Conservation (phyloP, 2,113 vertebrate species). For the Aythya baeri region DNA sequence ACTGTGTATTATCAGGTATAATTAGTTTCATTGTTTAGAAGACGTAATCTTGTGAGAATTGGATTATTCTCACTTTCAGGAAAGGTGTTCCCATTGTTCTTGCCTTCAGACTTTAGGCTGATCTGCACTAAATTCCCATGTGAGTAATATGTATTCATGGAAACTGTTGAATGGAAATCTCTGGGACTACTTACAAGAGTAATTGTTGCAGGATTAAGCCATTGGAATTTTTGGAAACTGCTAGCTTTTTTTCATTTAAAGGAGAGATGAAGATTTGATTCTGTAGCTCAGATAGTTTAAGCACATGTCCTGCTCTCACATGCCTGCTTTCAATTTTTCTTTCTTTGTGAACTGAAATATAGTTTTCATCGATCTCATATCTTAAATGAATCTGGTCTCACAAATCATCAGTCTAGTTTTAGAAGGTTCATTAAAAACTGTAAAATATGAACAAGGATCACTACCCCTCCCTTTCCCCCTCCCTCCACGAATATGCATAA, state of each 20-base stretch:
- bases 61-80: background rate
- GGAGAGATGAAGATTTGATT: background rate
- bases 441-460: background rate
- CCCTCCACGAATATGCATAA: background rate
- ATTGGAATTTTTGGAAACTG: conserved; percentile 5
- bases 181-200: background rate
- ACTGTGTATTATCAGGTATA: background rate
- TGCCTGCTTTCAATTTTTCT: background rate
- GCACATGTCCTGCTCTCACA: background rate
- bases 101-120: background rate
- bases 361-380: background rate
- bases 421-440: background rate
- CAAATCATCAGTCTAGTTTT: background rate
- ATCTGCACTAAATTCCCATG: background rate
- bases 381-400: background rate
- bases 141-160: background rate
- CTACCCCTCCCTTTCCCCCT: background rate
- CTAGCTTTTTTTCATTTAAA: background rate
- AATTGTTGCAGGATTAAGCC: conserved; percentile 22
- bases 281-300: background rate
- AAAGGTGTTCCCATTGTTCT: background rate
- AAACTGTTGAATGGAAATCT: background rate
- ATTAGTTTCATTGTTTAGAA: background rate
- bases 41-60: background rate
- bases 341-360: background rate